Conservation (phyloP, 2,113 vertebrate genomes). For the Microcebus murinus region DNA sequence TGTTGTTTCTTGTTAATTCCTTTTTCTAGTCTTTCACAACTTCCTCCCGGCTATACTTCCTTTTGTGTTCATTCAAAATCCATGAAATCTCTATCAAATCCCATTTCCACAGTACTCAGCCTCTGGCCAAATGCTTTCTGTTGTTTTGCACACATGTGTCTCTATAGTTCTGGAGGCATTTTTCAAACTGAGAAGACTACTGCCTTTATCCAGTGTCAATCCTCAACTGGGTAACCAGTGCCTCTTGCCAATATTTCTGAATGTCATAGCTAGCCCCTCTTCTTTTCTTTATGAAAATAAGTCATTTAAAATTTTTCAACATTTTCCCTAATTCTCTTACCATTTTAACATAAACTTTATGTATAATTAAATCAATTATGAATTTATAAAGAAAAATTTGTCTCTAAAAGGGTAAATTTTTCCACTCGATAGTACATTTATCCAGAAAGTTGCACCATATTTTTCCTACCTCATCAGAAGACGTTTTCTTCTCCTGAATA, state of each 20-base stretch:
- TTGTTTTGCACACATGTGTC: not conserved
- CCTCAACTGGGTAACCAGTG: not conserved
- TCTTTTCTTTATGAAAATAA: not conserved
- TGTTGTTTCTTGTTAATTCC: not conserved
- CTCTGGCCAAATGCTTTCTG: not conserved
- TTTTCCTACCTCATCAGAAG: not conserved
- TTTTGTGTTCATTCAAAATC: not conserved
- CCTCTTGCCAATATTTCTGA: not conserved
- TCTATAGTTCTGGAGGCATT: not conserved
- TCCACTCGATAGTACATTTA: not conserved
- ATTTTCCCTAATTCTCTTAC: not conserved
- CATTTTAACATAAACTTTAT: not conserved
- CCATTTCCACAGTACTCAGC: not conserved
- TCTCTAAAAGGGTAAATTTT: not conserved
- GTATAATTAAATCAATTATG: not conserved
- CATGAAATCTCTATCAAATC: not conserved
- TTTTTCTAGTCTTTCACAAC: not conserved
- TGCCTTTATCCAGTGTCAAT: not conserved
- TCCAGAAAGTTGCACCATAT: not conserved
- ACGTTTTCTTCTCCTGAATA: not conserved
- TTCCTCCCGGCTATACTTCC: not conserved
- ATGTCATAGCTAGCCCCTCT: not conserved
- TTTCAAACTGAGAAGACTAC: not conserved
- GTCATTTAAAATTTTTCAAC: not conserved
- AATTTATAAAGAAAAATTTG: not conserved